Base-by-base conservation (phyloP, 2,113 vertebrate species). In the Phylloscopus trochilus region DNA sequence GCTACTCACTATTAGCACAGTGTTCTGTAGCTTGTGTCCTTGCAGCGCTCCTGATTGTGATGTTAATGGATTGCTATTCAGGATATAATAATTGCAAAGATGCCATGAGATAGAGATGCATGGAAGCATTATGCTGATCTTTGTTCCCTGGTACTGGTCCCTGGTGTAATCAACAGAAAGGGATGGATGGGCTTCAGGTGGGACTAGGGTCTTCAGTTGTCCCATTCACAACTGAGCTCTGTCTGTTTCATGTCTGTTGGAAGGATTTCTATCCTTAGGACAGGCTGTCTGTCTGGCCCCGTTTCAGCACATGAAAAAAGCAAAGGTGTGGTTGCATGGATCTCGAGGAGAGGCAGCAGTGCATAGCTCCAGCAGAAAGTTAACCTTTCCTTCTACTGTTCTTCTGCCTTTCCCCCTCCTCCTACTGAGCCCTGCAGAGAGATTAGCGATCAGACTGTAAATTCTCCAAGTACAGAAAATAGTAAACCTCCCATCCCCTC, bases 401-500 rank as follows among this genome's bases (percentile, higher is more conserved):
- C 24, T 47, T 37, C 52, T 88, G 70, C 63, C 59, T 80, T 89
- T 43, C 35, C 55, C 46, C 23, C 16, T 47, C 20, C 74, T 58
- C 46, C 60, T 56, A 24, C 44, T 72, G 41, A 86, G 68, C 51
- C 44, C n/a, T 79, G 35, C 14, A 44, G 58, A 68, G 31, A 47
- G 67, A 74, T 93, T 77, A 94, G 70, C 0, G 20, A 80, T 70
- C 80, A 78, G 49, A 72, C n/a, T 52, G 47, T 60, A 35, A 69
- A 60, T 74, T 44, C 78, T 58, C 30, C 46, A 83, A 76, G 60
- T 83, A 67, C 60, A 72, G 44, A 72, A 82, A 74, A 59, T 67
- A 66, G 59, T 84, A 88, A 77, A 74, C 62, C 69, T 81, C 63
- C 77, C 33, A 72, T 82, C 28, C 80, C 74, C 41, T 94, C 60